These are phyloP conservation scores for Muntiacus reevesi DNA, from an alignment of 2,113 vertebrate genomes.

Conservation along the genomic window DNA sequence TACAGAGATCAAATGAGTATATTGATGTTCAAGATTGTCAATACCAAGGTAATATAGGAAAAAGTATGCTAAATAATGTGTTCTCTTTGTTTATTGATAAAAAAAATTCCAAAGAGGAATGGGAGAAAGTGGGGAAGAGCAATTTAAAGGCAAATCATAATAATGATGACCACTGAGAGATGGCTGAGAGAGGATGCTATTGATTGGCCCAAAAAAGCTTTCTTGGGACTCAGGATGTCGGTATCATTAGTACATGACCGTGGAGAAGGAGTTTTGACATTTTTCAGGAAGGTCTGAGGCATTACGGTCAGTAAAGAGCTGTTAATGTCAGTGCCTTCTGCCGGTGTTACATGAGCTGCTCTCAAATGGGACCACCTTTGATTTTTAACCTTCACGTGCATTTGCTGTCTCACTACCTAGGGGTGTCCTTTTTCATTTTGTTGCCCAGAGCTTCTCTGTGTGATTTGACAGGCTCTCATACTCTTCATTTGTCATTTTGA, in stretches of 20 bases:
- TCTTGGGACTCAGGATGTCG: not conserved
- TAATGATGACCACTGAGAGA: not conserved
- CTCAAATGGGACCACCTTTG: not conserved
- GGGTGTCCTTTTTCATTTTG: not conserved
- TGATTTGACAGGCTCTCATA: not conserved
- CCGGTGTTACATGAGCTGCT: not conserved
- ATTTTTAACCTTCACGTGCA: not conserved
- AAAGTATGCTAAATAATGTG: not conserved
- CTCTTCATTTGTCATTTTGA: not conserved
- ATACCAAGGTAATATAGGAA: not conserved
- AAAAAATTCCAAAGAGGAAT: conserved; percentile 17
- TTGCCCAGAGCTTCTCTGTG: not conserved
- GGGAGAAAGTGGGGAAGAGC: not conserved
- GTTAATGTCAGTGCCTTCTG: not conserved
- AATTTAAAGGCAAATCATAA: conserved; percentile 9
- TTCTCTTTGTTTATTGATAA: conserved; percentile 49
- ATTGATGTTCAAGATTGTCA: not conserved
- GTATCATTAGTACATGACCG: not conserved
- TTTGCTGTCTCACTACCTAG: not conserved
- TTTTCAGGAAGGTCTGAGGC: not conserved
- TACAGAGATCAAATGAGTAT: not conserved
- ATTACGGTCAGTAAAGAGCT: not conserved
- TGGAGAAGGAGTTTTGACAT: not conserved
- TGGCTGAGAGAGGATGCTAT: not conserved
- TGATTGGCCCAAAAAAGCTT: conserved; percentile 27